These are phyloP conservation scores for Bambusicola thoracicus DNA, from an alignment of 2,113 vertebrate species.

Conservation along the genomic window DNA sequence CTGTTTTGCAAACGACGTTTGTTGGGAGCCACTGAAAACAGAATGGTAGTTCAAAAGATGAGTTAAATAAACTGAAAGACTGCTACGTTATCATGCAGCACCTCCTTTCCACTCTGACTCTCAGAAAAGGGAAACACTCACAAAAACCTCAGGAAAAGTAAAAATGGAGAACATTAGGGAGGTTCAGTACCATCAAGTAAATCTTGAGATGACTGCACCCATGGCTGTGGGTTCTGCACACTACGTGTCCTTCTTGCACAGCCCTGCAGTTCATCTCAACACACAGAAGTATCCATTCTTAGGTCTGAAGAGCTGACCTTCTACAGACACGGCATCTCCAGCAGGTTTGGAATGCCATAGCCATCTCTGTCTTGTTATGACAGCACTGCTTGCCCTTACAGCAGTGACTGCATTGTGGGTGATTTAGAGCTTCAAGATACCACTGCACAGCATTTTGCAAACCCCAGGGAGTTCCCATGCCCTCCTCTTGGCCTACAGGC, in stretches of 20 bases:
- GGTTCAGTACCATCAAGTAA: background rate
- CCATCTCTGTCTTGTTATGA: fast-evolving
- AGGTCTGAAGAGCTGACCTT: background rate
- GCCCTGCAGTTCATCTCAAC: background rate
- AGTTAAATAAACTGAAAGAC: background rate
- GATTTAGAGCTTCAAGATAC: background rate
- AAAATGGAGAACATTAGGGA: background rate
- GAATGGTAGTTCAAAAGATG: background rate
- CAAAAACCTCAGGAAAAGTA: background rate
- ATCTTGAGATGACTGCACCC: background rate
- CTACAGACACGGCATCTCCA: background rate
- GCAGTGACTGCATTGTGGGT: background rate
- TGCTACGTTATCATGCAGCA: background rate
- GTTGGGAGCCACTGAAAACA: background rate
- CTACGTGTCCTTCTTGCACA: background rate
- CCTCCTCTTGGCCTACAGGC: background rate
- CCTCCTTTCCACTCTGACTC: background rate
- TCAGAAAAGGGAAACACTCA: background rate
- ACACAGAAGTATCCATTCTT: background rate
- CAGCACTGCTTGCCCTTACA: background rate
- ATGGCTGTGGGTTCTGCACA: background rate
- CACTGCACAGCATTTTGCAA: background rate
- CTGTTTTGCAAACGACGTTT: conserved; percentile 3
- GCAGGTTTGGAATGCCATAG: background rate
- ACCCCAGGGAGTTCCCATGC: background rate